These are phyloP conservation scores for Cranoglanis bouderius DNA, from an alignment of 2,113 vertebrate species.

Conservation along the genomic window DNA sequence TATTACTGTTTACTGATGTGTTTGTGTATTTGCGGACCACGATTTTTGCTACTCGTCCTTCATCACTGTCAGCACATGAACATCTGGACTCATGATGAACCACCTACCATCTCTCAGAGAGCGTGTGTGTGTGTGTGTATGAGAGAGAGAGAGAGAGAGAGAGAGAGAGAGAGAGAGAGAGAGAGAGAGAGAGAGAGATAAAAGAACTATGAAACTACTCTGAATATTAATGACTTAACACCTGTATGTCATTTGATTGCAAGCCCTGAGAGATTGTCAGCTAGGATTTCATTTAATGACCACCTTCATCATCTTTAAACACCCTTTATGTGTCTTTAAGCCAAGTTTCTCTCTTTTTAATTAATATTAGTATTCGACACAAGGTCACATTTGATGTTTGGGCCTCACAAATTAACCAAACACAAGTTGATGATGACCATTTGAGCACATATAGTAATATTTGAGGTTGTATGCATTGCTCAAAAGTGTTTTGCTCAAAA, in stretches of 20 bases:
- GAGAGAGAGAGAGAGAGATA: conserved; percentile 12
- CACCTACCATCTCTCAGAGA: conserved; percentile 9
- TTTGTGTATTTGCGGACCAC: not conserved
- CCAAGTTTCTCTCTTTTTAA: not conserved
- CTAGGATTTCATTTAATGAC: conserved; percentile 18
- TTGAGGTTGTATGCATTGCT: not conserved
- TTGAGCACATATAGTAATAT: not conserved
- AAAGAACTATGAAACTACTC: not conserved
- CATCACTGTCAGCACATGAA: conserved; percentile 35
- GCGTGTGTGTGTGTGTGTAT: not conserved
- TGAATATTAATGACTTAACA: conserved; percentile 28
- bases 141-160: not conserved
- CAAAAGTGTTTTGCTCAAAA: not conserved
- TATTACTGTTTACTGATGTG: conserved; percentile 20
- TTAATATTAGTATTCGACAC: not conserved
- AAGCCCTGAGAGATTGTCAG: conserved; percentile 8
- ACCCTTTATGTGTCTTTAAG: not conserved
- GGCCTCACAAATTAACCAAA: not conserved
- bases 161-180: conserved; percentile 9
- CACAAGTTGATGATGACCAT: not conserved
- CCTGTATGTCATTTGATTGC: conserved; percentile 20
- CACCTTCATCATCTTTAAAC: conserved; percentile 3
- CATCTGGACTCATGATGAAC: conserved; percentile 27
- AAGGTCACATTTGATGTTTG: not conserved
- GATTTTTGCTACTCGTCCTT: conserved; percentile 18